A percentile compares a stretch with the other conserved stretches of the same genome.
These are phyloP conservation scores for Thripadectes ignobilis DNA, from an alignment of 2,797 vertebrate species.

Conservation along the genomic window DNA sequence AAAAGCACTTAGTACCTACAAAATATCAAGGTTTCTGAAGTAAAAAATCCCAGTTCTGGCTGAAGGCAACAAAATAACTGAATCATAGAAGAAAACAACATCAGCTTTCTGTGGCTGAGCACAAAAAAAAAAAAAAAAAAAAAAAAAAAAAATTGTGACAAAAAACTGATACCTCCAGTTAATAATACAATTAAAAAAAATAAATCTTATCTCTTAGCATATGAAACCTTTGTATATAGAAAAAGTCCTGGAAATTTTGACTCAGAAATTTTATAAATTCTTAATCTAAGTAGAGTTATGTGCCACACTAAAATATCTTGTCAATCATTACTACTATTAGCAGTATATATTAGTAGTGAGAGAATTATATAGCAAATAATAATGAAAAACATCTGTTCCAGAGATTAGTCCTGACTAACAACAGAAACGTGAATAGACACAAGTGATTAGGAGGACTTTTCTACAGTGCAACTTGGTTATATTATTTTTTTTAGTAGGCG, in stretches of 20 bases:
- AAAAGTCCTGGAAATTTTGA: not conserved
- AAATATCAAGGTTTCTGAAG: not conserved
- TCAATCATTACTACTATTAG: not conserved
- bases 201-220: rapidly evolving
- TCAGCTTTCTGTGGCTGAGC: not conserved
- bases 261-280: not conserved
- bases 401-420: not conserved
- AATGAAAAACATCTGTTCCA: not conserved
- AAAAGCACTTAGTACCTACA: not conserved
- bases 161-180: not conserved
- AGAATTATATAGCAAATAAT: not conserved
- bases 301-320: not conserved
- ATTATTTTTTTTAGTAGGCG: not conserved
- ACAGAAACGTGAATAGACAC: not conserved
- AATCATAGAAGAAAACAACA: not conserved
- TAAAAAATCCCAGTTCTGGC: not conserved
- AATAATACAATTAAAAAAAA: not conserved
- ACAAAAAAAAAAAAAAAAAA: not conserved
- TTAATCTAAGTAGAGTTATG: not conserved
- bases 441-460: not conserved
- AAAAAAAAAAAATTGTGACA: not conserved
- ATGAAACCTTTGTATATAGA: not conserved
- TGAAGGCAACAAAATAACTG: not conserved
- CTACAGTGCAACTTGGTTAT: not conserved
- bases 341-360: not conserved